Evolutionary conservation across 2,113 vertebrate genomes (phyloP).

Genomic region (Ptilonorhynchus violaceus): DNA sequence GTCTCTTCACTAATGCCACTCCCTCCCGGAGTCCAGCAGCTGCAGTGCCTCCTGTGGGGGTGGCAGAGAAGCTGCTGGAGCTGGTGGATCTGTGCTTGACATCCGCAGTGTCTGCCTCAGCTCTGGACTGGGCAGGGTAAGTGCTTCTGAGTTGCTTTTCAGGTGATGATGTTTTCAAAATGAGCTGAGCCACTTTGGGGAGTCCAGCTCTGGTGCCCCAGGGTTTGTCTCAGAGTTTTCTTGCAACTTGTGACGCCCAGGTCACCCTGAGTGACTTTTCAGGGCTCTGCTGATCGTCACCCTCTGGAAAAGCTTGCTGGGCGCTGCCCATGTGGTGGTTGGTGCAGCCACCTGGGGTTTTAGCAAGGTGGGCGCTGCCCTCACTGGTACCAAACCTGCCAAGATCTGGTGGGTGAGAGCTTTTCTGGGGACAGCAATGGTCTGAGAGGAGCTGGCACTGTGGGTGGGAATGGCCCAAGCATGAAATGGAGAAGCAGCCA

Average conservation of each 20-base stretch:
- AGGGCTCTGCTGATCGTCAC: background rate
- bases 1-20: accelerated
- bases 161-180: background rate
- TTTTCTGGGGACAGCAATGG: background rate
- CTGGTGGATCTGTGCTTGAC: background rate
- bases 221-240: background rate
- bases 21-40: background rate
- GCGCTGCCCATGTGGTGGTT: background rate
- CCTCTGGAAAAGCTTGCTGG: background rate
- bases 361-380: background rate
- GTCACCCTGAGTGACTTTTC: background rate
- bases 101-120: background rate
- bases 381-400: background rate
- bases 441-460: background rate
- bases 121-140: background rate
- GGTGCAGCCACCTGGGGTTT: background rate
- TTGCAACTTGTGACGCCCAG: background rate
- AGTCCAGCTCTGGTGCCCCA: background rate
- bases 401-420: background rate
- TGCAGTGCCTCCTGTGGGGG: accelerated
- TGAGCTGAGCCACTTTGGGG: background rate
- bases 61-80: background rate
- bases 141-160: background rate
- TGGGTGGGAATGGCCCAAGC: background rate
- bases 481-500: background rate